phyloP scores from a whole-genome alignment of 2,113 vertebrate species.

The Vicugna pacos region DNA sequence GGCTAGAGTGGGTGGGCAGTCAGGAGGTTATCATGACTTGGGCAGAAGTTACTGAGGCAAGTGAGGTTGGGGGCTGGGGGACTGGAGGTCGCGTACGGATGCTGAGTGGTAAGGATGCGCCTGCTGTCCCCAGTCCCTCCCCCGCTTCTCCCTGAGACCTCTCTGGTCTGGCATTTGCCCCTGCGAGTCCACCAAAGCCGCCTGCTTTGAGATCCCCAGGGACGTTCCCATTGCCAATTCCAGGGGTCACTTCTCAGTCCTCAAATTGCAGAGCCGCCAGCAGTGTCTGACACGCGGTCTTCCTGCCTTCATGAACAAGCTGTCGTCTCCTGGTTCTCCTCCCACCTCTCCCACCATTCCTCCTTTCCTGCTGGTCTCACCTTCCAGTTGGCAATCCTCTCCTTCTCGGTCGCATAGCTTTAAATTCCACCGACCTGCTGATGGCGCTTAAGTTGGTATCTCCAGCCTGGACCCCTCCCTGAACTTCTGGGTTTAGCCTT shows the following conservation, averaged over 20 bases:
- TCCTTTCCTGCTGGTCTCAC: neutral
- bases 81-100: rapidly evolving
- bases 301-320: rapidly evolving
- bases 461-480: neutral
- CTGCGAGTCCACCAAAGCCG: neutral
- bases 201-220: neutral
- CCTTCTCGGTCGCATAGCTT: neutral
- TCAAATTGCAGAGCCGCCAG: too few relatives aligned
- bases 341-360: neutral
- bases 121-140: neutral
- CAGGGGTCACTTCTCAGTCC: neutral
- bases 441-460: neutral
- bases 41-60: neutral
- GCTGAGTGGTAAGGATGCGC: neutral
- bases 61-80: too few relatives aligned
- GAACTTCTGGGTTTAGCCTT: neutral
- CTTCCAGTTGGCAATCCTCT: too few relatives aligned
- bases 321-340: neutral
- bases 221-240: rapidly evolving
- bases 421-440: neutral
- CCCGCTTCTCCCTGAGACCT: neutral
- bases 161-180: neutral
- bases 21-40: too few relatives aligned
- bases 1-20: rapidly evolving
- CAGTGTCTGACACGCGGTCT: rapidly evolving